A percentile compares a stretch with the other conserved stretches of the same genome.
Evolutionary conservation across 2,113 vertebrate species (phyloP).

Genomic region (Ophthalmolycus amberensis): DNA sequence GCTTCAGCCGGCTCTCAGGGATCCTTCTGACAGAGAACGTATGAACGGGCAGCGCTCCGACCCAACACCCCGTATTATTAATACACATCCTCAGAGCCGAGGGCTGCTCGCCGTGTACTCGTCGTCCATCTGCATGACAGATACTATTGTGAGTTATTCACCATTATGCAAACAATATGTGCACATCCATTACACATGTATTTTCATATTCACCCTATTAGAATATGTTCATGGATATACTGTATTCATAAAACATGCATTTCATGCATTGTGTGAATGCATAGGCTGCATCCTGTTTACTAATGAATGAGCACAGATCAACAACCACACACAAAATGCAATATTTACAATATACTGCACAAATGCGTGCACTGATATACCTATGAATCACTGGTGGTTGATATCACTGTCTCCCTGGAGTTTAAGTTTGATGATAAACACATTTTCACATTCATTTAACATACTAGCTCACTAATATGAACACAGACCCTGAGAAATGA

Average conservation of each 20-base stretch:
- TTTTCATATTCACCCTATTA: background rate
- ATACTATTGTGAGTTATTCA: background rate
- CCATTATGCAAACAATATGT: background rate
- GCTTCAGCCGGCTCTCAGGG: conserved; percentile 11
- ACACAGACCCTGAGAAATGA: background rate
- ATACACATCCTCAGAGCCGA: background rate
- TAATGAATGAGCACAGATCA: background rate
- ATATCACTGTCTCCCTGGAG: background rate
- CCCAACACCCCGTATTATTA: conserved; percentile 25
- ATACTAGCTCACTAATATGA: background rate
- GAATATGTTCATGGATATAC: background rate
- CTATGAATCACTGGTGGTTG: background rate
- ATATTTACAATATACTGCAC: background rate
- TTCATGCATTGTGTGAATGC: background rate
- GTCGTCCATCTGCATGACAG: background rate
- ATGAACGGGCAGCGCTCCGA: background rate
- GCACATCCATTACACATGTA: background rate
- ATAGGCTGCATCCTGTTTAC: background rate
- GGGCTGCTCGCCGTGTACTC: background rate
- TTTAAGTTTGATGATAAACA: background rate
- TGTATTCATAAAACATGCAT: background rate
- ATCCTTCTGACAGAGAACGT: conserved; percentile 45
- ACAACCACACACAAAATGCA: background rate
- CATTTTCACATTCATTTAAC: background rate
- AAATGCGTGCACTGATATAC: background rate